phyloP scores from a whole-genome alignment of 2,797 vertebrate genomes.

The Coendou prehensilis region DNA sequence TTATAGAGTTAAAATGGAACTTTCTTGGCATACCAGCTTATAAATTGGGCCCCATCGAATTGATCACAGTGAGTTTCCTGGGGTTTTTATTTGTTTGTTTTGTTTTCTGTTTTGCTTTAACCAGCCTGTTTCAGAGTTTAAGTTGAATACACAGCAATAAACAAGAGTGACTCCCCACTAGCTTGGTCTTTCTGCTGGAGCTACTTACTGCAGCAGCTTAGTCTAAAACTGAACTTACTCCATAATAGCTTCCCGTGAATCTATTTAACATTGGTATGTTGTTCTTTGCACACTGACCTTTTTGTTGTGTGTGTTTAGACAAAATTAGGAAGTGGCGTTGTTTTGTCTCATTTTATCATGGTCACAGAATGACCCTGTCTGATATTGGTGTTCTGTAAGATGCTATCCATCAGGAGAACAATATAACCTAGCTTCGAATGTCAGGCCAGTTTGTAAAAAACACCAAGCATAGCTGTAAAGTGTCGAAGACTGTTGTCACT shows the following conservation, averaged over 20 bases:
- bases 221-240: neutral
- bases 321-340: slow-evolving; percentile 40
- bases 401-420: neutral
- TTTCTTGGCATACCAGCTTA: neutral
- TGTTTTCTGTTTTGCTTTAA: neutral
- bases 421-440: neutral
- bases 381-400: neutral
- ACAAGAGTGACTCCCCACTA: neutral
- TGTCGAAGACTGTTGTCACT: slow-evolving; percentile 4
- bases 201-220: neutral
- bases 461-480: neutral
- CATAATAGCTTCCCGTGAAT: neutral
- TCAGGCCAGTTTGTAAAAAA: slow-evolving; percentile 43
- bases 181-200: neutral
- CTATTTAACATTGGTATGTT: neutral
- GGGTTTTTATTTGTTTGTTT: neutral
- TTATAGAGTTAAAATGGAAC: neutral
- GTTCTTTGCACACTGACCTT: slow-evolving; percentile 25
- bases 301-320: neutral
- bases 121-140: neutral
- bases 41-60: neutral
- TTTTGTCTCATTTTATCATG: slow-evolving; percentile 25
- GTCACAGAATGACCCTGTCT: slow-evolving; percentile 17
- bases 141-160: neutral
- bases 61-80: neutral